These are phyloP conservation scores for Taenaris catops DNA, from an alignment of 2,888 invertebrate species.

Conservation along the genomic window DNA sequence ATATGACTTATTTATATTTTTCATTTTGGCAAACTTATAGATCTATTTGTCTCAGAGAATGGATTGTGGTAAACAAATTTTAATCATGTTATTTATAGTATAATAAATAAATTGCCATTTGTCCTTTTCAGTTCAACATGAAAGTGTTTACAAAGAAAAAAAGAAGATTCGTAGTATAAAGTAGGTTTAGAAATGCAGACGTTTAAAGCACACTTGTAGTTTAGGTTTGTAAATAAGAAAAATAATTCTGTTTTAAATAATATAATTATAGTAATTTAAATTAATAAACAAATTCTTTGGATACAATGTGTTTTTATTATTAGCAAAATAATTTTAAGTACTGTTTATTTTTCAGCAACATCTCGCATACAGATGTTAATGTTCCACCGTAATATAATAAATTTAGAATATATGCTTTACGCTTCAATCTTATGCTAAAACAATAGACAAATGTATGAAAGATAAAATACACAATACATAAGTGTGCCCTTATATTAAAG, in stretches of 20 bases:
- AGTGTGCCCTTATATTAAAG: too few relatives aligned
- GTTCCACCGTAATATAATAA: too few relatives aligned
- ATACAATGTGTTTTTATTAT: constrained; percentile 56
- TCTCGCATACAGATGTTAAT: constrained; percentile 27
- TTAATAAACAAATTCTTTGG: constrained; percentile 64
- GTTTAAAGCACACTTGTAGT: too few relatives aligned
- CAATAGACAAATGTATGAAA: constrained; percentile 10
- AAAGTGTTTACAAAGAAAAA: constrained; percentile 79
- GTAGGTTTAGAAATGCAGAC: too few relatives aligned
- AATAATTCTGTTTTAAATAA: constrained; percentile 43
- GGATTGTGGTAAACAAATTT: too few relatives aligned
- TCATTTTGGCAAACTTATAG: too few relatives aligned
- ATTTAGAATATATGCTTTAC: constrained; percentile 77
- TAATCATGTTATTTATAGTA: too few relatives aligned
- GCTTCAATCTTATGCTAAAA: constrained; percentile 24
- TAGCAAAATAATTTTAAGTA: constrained; percentile 31
- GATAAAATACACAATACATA: too few relatives aligned
- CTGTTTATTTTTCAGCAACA: constrained; percentile 17
- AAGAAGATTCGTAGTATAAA: constrained; percentile 87
- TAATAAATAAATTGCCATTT: too few relatives aligned
- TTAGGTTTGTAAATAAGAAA: constrained; percentile 33
- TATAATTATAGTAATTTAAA: constrained; percentile 63
- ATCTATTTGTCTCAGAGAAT: too few relatives aligned
- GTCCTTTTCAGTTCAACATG: constrained; percentile 83
- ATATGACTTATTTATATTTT: too few relatives aligned